Conservation (phyloP, 2,113 vertebrate species). For the Thalassoma bifasciatum region DNA sequence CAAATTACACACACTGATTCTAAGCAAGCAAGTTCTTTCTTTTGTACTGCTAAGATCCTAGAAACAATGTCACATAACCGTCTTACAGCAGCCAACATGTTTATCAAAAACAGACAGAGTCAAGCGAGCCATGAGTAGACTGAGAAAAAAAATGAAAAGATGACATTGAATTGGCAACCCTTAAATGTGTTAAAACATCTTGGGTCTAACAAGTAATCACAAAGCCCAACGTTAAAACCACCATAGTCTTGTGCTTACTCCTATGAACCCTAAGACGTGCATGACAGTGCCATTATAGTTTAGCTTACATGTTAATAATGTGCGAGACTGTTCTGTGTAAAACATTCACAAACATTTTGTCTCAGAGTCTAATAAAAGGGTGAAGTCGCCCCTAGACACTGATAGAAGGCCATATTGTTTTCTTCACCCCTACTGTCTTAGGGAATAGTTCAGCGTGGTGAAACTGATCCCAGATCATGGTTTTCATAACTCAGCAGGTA, state of each 20-base stretch:
- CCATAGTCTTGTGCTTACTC: background rate
- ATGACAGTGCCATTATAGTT: background rate
- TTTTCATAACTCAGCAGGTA: slow-evolving; percentile 48
- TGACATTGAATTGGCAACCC: rapidly evolving
- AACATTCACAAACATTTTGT: slow-evolving; percentile 13
- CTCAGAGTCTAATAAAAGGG: slow-evolving; percentile 48
- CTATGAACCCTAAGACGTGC: background rate
- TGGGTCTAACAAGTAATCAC: background rate
- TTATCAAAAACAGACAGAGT: background rate
- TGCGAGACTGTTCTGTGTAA: background rate
- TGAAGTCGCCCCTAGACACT: slow-evolving; percentile 71
- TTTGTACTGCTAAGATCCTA: slow-evolving; percentile 6
- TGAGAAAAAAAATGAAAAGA: background rate
- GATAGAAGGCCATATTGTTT: slow-evolving; percentile 30
- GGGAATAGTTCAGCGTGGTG: slow-evolving; percentile 36
- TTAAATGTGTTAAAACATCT: slow-evolving; percentile 7
- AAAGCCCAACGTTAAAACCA: background rate
- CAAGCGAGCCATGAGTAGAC: background rate
- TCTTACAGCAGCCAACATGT: background rate
- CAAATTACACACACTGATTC: slow-evolving; percentile 3
- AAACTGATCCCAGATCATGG: slow-evolving; percentile 71
- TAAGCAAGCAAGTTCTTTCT: background rate
- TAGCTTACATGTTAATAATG: background rate
- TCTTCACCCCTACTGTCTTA: slow-evolving; percentile 43
- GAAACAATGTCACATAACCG: background rate